phyloP scores from a whole-genome alignment of 2,888 invertebrate species.

The Crossocerus cetratus region DNA sequence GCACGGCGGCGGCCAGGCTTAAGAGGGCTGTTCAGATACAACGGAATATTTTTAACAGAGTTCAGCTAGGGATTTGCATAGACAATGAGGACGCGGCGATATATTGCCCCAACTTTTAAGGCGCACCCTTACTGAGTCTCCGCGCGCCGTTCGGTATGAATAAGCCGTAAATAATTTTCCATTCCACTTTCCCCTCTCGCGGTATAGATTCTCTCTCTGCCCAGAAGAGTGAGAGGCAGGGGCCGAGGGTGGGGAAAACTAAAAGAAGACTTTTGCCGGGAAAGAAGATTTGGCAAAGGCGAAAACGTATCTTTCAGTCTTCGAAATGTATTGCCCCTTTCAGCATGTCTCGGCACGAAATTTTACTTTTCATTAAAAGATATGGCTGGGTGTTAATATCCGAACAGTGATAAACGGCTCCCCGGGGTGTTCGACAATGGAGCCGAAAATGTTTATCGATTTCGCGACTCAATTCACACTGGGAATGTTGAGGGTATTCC shows the following conservation, averaged over 20 bases:
- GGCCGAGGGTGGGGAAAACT: no score
- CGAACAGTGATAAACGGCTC: conserved; percentile 20
- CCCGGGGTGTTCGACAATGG: conserved; percentile 7
- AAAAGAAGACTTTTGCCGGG: conserved; percentile 1
- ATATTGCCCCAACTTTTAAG: conserved; percentile 70
- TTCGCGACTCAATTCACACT: conserved; percentile 1
- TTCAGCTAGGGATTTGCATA: conserved; percentile 71
- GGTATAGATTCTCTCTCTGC: no score
- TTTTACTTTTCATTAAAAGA: conserved; percentile 47
- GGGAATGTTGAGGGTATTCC: background rate
- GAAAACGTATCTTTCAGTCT: conserved; percentile 5
- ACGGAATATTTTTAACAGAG: conserved; percentile 67
- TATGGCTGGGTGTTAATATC: conserved; percentile 38
- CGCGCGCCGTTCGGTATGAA: conserved; percentile 55
- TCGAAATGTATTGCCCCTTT: conserved; percentile 11
- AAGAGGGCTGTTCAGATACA: conserved; percentile 54
- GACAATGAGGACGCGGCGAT: conserved; percentile 65
- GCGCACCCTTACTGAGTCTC: conserved; percentile 33
- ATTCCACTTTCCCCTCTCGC: conserved; percentile 57
- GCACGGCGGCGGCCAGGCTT: conserved; percentile 27
- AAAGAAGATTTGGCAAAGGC: conserved; percentile 29
- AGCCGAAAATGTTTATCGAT: conserved; percentile 30
- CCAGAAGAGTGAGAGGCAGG: no score
- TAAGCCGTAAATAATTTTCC: conserved; percentile 69
- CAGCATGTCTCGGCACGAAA: conserved; percentile 13